A percentile compares a stretch with the other conserved stretches of the same genome.
Conservation (phyloP, 1,140 invertebrate species). For the Neodiprion pinetum region DNA sequence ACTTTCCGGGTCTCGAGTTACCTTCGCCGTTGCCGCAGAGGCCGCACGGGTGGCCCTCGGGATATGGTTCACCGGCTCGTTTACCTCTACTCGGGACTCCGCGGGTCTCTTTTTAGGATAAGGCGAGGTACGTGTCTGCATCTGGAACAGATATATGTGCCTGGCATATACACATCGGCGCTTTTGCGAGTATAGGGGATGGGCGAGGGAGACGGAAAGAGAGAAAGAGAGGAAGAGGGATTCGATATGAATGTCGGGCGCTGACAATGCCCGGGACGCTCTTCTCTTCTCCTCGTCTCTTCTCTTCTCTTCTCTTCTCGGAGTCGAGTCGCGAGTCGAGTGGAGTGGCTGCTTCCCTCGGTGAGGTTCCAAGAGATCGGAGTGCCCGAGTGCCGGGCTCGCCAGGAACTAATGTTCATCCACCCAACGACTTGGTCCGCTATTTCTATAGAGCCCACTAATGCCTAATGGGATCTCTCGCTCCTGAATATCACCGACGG, state of each 20-base stretch:
- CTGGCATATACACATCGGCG: background rate
- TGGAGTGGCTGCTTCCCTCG: slow-evolving; percentile 13
- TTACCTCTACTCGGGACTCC: too few species aligned
- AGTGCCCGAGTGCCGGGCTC: slow-evolving; percentile 18
- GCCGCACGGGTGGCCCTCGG: too few species aligned
- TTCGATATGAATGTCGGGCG: slow-evolving; percentile 46
- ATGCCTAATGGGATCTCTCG: slow-evolving; percentile 42
- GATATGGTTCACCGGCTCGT: too few species aligned
- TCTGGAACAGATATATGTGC: background rate
- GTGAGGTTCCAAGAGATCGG: slow-evolving; percentile 33
- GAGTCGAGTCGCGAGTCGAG: slow-evolving; percentile 12
- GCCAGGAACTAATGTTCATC: slow-evolving; percentile 36
- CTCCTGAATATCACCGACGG: slow-evolving; percentile 23
- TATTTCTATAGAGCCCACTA: slow-evolving; percentile 32
- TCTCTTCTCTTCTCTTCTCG: slow-evolving; percentile 18
- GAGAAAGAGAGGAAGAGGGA: slow-evolving; percentile 36
- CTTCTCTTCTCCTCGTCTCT: slow-evolving; percentile 38
- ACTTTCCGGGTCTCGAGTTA: too few species aligned
- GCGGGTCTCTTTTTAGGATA: too few species aligned
- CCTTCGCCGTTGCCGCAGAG: too few species aligned
- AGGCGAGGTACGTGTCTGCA: too few species aligned
- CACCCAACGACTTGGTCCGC: slow-evolving; percentile 11
- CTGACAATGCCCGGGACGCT: slow-evolving; percentile 48
- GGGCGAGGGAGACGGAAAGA: slow-evolving; percentile 28
- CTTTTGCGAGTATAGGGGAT: background rate